These are phyloP conservation scores for Psilanteris sp. DNA, from an alignment of 1,140 invertebrate genomes.

Conservation along the genomic window DNA sequence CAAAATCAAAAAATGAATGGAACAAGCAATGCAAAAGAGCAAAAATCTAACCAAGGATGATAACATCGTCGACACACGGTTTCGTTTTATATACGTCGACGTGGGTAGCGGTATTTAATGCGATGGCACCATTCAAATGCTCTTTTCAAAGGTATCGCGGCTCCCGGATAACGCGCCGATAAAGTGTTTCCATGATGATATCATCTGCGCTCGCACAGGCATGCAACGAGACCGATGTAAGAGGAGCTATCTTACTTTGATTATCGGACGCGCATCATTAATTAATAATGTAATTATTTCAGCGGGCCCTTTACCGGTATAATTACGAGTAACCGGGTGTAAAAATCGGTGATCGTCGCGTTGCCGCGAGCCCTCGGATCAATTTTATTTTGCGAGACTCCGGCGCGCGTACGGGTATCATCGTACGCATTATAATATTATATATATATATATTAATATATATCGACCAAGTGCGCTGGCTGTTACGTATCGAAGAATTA, in stretches of 20 bases:
- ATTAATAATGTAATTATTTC: conserved; percentile 63
- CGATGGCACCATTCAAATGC: conserved; percentile 63
- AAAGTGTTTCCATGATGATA: conserved; percentile 61
- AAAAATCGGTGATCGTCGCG: conserved; percentile 44
- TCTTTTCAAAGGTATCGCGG: conserved; percentile 60
- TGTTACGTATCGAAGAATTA: too few relatives aligned
- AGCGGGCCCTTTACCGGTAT: conserved; percentile 54
- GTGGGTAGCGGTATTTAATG: conserved; percentile 63
- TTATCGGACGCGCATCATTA: conserved; percentile 56
- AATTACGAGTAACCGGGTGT: conserved; percentile 48
- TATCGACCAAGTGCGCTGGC: too few relatives aligned
- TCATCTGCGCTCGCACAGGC: conserved; percentile 54
- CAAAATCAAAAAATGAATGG: conserved; percentile 36
- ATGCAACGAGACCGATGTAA: conserved; percentile 56
- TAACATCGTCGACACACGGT: conserved; percentile 58
- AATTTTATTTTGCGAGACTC: too few relatives aligned
- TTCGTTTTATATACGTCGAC: conserved; percentile 54
- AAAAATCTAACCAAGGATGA: conserved; percentile 32
- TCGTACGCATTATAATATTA: conserved; percentile 9
- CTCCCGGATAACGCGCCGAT: conserved; percentile 65
- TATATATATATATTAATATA: too few relatives aligned
- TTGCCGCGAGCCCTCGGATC: conserved; percentile 45
- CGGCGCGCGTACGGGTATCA: too few relatives aligned
- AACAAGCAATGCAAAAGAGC: conserved; percentile 50
- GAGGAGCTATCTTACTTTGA: conserved; percentile 57